Evolutionary conservation across 2,113 vertebrate genomes (phyloP).

Genomic region (Halcyon senegalensis): DNA sequence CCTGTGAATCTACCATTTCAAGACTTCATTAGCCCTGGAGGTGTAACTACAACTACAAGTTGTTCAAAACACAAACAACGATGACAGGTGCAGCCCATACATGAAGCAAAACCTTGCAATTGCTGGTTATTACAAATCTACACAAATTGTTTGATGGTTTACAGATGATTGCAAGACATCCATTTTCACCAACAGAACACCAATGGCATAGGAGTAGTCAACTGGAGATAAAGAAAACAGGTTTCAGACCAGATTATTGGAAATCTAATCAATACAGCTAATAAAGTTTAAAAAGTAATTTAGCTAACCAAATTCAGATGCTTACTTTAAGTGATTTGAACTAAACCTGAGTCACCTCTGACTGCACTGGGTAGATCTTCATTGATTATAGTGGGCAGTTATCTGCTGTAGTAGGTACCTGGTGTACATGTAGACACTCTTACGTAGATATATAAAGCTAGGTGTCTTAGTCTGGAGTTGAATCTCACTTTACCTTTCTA

Average conservation of each 20-base stretch:
- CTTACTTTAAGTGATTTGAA: background rate
- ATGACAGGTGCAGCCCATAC: background rate
- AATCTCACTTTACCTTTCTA: background rate
- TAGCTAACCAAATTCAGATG: background rate
- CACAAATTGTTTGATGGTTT: background rate
- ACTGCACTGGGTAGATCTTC: background rate
- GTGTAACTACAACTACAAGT: background rate
- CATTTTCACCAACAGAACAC: background rate
- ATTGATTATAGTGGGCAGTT: background rate
- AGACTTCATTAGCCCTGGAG: background rate
- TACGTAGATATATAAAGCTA: background rate
- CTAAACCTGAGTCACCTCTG: background rate
- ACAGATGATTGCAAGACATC: background rate
- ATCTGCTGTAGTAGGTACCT: no score
- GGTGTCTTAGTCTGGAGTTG: background rate
- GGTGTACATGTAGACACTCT: background rate
- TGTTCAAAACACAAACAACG: background rate
- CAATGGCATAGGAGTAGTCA: background rate
- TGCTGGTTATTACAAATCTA: background rate
- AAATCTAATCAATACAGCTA: background rate
- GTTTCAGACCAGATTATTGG: background rate
- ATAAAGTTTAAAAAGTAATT: background rate
- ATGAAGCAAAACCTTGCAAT: background rate
- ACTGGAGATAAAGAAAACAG: background rate
- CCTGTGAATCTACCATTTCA: background rate